Evolutionary conservation across 1,140 invertebrate species (phyloP).

Genomic region (Anthonomus grandis): DNA sequence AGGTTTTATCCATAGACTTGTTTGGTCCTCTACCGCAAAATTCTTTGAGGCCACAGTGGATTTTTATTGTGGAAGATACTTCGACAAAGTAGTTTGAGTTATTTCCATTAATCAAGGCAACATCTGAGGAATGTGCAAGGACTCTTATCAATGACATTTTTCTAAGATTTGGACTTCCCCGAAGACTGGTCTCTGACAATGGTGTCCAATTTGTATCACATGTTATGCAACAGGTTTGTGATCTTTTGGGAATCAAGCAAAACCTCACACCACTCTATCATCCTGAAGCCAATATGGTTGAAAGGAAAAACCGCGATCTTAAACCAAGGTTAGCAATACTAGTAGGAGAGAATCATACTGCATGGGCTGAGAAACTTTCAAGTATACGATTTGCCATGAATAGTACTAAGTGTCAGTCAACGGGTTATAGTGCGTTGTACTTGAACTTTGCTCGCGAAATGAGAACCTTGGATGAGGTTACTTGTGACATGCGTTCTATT

Average conservation of each 20-base stretch:
- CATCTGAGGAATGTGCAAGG: conserved; percentile 23
- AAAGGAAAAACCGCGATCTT: conserved; percentile 48
- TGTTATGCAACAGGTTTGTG: conserved; percentile 36
- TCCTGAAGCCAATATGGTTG: conserved; percentile 47
- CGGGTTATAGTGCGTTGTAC: conserved; percentile 42
- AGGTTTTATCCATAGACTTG: conserved; percentile 39
- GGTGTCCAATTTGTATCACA: conserved; percentile 43
- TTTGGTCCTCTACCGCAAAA: conserved; percentile 25
- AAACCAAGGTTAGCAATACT: conserved; percentile 46
- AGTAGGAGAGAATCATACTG: conserved; percentile 40
- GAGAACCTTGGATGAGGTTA: conserved; percentile 26
- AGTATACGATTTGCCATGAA: conserved; percentile 42
- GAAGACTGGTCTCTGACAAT: conserved; percentile 38
- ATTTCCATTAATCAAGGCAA: conserved; percentile 25
- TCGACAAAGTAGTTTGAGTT: conserved; percentile 29
- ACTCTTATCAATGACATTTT: too few species aligned
- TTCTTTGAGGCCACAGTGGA: conserved; percentile 19
- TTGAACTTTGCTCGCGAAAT: conserved; percentile 43
- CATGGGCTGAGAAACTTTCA: conserved; percentile 41
- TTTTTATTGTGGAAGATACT: conserved; percentile 31
- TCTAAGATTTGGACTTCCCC: conserved; percentile 26
- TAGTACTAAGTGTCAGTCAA: conserved; percentile 38
- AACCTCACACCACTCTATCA: conserved; percentile 43
- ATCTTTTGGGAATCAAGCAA: conserved; percentile 33
- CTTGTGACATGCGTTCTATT: conserved; percentile 26